These are phyloP conservation scores for Myopa tessellatipennis DNA, from an alignment of 2,888 invertebrate genomes.

Conservation along the genomic window DNA sequence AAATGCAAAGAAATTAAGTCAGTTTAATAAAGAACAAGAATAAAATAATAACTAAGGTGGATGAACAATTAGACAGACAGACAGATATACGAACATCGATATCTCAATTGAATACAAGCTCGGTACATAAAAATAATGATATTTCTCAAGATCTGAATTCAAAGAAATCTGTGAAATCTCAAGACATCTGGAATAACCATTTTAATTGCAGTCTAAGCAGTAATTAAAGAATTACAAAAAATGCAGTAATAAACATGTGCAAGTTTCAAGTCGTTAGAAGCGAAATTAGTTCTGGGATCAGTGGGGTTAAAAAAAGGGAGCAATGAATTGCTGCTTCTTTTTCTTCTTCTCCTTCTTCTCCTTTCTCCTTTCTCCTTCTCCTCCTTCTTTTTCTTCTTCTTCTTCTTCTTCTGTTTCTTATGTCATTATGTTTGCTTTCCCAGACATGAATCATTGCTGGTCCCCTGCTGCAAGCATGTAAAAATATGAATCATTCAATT, in stretches of 20 bases:
- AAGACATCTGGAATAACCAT: too few species aligned
- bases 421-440: not conserved
- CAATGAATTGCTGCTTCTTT: too few species aligned
- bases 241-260: not conserved
- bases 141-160: not conserved
- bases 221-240: not conserved
- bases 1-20: not conserved
- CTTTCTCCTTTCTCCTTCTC: too few species aligned
- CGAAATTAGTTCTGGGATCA: not conserved
- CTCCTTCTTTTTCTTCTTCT: too few species aligned
- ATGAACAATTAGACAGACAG: not conserved
- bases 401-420: too few species aligned
- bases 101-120: not conserved
- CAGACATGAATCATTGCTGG: not conserved
- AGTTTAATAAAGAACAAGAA: not conserved
- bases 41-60: not conserved
- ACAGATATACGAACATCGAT: not conserved
- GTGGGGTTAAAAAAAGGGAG: too few species aligned
- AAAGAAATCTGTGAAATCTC: too few species aligned
- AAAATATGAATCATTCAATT: conserved; percentile 8
- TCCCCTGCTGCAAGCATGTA: not conserved
- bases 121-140: not conserved
- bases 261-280: too few species aligned
- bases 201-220: not conserved
- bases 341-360: too few species aligned